phyloP scores from a whole-genome alignment of 1,140 invertebrate genomes.

The Drosophila bifasciata region DNA sequence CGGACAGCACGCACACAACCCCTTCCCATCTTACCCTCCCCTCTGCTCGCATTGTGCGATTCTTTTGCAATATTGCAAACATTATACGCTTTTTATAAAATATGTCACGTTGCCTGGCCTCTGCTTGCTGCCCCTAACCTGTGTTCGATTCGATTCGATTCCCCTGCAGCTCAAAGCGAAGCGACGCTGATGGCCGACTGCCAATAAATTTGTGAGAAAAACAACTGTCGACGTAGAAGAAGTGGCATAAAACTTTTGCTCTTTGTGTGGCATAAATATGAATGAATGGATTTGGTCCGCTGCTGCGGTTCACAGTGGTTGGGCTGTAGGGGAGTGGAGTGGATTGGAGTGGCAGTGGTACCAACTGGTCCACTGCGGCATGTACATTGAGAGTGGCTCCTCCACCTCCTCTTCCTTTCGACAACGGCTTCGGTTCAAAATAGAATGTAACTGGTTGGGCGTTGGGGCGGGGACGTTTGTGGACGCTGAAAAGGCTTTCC shows the following conservation, averaged over 20 bases:
- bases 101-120: constrained; percentile 60
- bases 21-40: neutral
- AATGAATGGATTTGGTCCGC: constrained; percentile 66
- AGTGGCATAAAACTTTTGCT: constrained; percentile 73
- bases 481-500: constrained; percentile 36
- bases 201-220: constrained; percentile 75
- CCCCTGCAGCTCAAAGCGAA: constrained; percentile 40
- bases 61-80: constrained; percentile 61
- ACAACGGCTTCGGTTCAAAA: constrained; percentile 33
- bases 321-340: neutral
- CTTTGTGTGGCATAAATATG: constrained; percentile 75
- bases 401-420: constrained; percentile 16
- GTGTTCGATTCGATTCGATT: no score
- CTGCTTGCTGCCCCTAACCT: neutral
- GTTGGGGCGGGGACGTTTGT: neutral
- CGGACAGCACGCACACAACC: constrained; percentile 26
- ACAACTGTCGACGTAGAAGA: constrained; percentile 70
- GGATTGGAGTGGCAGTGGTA: constrained; percentile 6
- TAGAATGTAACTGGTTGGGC: constrained; percentile 25
- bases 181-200: constrained; percentile 66
- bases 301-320: neutral
- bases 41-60: constrained; percentile 37
- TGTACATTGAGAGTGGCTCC: constrained; percentile 22
- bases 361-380: constrained; percentile 43
- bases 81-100: constrained; percentile 67